A percentile compares a stretch with the other conserved stretches of the same genome.
Conservation (phyloP, 2,888 invertebrate species). For the Diaprepes abbreviatus region DNA sequence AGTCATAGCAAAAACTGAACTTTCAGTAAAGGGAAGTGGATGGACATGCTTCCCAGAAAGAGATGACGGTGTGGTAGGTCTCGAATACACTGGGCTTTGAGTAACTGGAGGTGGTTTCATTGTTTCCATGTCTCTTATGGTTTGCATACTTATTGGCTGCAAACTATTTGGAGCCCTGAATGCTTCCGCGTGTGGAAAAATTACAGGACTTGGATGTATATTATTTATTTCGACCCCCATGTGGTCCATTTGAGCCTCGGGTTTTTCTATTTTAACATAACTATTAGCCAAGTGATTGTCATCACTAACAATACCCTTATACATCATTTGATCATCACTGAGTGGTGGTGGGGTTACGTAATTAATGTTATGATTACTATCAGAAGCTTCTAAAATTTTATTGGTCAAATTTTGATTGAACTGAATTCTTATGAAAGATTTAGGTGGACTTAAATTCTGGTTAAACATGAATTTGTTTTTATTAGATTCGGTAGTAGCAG, state of each 20-base stretch:
- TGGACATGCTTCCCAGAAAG: constrained; percentile 57
- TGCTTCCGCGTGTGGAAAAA: constrained; percentile 53
- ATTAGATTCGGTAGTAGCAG: constrained; percentile 48
- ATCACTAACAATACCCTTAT: constrained; percentile 66
- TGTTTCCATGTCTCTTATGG: constrained; percentile 72
- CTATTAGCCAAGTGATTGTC: constrained; percentile 64
- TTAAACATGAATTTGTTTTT: constrained; percentile 46
- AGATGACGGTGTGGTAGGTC: constrained; percentile 67
- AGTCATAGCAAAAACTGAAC: constrained; percentile 52
- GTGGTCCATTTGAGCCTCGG: constrained; percentile 66
- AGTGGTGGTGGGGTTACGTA: constrained; percentile 59
- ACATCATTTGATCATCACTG: constrained; percentile 60
- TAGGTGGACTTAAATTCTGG: constrained; percentile 55
- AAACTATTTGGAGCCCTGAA: constrained; percentile 48
- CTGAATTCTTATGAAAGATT: constrained; percentile 55
- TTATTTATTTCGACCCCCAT: constrained; percentile 57
- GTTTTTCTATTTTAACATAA: constrained; percentile 67
- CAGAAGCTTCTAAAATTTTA: constrained; percentile 54
- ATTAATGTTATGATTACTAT: constrained; percentile 59
- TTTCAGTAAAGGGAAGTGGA: constrained; percentile 69
- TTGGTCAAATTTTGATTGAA: constrained; percentile 55
- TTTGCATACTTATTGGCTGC: constrained; percentile 57
- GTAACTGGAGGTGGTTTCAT: constrained; percentile 72
- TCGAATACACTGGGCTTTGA: constrained; percentile 55
- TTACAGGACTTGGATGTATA: constrained; percentile 45